phyloP scores from a whole-genome alignment of 2,888 invertebrate genomes.

The Vesta saturnalis region DNA sequence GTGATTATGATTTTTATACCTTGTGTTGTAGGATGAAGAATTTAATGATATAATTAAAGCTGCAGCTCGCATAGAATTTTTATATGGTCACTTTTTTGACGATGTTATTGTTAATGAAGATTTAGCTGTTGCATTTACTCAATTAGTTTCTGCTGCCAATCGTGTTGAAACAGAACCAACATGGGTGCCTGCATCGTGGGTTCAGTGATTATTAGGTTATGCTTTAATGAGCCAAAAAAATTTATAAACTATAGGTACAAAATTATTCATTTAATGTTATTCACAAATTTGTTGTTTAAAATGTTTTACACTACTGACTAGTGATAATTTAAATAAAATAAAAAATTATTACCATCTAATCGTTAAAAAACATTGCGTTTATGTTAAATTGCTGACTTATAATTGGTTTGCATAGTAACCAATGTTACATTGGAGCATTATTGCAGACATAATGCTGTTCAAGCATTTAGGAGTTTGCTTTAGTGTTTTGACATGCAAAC shows the following conservation, averaged over 20 bases:
- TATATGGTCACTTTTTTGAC: conserved; percentile 95
- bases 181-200: conserved; percentile 97
- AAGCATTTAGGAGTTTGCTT: too few relatives aligned
- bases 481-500: too few relatives aligned
- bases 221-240: conserved; percentile 15
- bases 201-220: conserved; percentile 67
- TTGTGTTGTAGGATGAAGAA: conserved; percentile 82
- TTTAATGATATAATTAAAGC: conserved; percentile 87
- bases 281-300: conserved; percentile 9
- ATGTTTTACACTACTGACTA: conserved; percentile 17
- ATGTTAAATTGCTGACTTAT: too few relatives aligned
- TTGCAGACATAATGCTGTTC: too few relatives aligned
- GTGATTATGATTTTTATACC: not conserved
- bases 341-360: not conserved
- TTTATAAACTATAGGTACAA: conserved; percentile 24
- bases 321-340: not conserved
- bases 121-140: conserved; percentile 84
- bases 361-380: too few relatives aligned
- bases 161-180: conserved; percentile 90
- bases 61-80: conserved; percentile 87
- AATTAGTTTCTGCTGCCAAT: conserved; percentile 82
- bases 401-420: too few relatives aligned
- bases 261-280: conserved; percentile 24
- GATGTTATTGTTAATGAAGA: conserved; percentile 93
- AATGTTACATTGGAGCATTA: too few relatives aligned